These are phyloP conservation scores for Julus scandinavius DNA, from an alignment of 2,888 invertebrate genomes.

Conservation along the genomic window DNA sequence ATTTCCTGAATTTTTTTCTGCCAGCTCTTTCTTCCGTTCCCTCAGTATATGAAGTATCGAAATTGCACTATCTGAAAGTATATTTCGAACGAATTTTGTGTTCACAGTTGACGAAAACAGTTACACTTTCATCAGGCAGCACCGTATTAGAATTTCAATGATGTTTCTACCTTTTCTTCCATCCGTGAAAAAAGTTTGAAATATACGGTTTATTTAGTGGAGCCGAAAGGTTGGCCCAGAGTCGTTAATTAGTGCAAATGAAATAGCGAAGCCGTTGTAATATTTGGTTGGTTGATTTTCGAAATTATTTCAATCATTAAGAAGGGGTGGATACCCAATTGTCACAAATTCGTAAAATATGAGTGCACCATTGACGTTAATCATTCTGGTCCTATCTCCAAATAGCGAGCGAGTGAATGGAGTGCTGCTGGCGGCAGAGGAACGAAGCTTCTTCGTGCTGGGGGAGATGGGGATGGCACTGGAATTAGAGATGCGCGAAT, in stretches of 20 bases:
- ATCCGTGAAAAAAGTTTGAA: constrained; percentile 36
- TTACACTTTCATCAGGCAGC: not conserved
- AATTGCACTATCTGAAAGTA: not conserved
- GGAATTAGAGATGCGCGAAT: constrained; percentile 46
- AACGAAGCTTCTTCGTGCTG: not conserved
- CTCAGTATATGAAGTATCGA: not conserved
- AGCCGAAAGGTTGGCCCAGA: not conserved
- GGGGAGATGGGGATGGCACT: not conserved
- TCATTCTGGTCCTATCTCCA: constrained; percentile 40
- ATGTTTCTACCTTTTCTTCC: not conserved
- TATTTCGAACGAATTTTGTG: not conserved
- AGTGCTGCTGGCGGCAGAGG: constrained; percentile 29
- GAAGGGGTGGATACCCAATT: constrained; percentile 39
- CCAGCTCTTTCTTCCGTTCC: not conserved
- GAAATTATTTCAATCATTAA: constrained; percentile 46
- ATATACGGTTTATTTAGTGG: constrained; percentile 28
- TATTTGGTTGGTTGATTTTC: constrained; percentile 27
- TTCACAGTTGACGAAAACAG: not conserved
- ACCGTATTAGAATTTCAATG: not conserved
- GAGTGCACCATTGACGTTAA: constrained; percentile 40
- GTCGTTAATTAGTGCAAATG: constrained; percentile 10
- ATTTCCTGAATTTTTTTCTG: constrained; percentile 13
- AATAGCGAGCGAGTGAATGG: not conserved
- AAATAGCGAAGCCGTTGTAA: constrained; percentile 10
- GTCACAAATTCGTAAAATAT: constrained; percentile 45